phyloP scores from a whole-genome alignment of 64 coral and sea anemone species.

The Catalaphyllia jardinei region DNA sequence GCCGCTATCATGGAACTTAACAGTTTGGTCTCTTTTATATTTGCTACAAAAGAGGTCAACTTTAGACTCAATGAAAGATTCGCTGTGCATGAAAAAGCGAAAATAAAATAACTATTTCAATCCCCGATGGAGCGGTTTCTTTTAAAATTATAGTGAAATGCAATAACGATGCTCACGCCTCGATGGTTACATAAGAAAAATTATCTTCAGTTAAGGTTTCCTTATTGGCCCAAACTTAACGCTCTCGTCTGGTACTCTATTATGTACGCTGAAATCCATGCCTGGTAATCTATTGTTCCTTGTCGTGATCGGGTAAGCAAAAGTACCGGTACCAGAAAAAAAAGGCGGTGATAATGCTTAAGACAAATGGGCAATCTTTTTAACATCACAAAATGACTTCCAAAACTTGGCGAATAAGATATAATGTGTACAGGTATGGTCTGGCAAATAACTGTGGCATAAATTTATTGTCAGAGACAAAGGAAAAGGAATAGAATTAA shows the following conservation, averaged over 20 bases:
- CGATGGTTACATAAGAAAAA: background rate
- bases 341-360: background rate
- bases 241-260: background rate
- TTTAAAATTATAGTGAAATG: background rate
- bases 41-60: too few species aligned
- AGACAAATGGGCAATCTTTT: background rate
- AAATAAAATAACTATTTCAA: background rate
- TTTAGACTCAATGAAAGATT: too few species aligned
- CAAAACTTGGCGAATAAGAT: background rate
- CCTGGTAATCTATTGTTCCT: background rate
- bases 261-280: background rate
- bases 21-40: too few species aligned
- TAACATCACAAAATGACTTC: conserved; percentile 1
- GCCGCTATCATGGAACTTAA: too few species aligned
- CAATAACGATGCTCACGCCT: background rate
- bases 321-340: conserved; percentile 5
- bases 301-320: background rate
- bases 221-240: background rate
- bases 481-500: background rate
- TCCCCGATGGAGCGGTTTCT: background rate
- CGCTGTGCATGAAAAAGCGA: background rate
- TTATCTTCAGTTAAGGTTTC: background rate
- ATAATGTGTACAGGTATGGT: background rate
- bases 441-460: background rate
- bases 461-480: background rate